These are phyloP conservation scores for Stegostoma tigrinum DNA, from an alignment of 2,113 vertebrate genomes.

Conservation along the genomic window DNA sequence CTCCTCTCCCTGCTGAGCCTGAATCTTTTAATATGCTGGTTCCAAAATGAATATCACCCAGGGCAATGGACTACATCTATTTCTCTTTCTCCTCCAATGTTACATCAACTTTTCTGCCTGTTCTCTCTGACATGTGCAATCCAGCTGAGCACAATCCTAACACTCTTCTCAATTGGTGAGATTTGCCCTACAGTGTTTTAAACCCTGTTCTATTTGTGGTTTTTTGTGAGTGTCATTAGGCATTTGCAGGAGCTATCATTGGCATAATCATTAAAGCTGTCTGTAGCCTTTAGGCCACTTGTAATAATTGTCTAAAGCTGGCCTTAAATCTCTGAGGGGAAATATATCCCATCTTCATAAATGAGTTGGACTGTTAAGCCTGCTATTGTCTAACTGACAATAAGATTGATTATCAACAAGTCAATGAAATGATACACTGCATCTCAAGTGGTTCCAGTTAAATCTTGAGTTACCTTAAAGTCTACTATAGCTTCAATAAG, in stretches of 20 bases:
- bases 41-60: not conserved
- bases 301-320: not conserved
- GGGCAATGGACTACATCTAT: not conserved
- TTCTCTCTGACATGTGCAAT: not conserved
- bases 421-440: not conserved
- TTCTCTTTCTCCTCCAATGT: not conserved
- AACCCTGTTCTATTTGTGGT: not conserved
- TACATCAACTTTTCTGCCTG: not conserved
- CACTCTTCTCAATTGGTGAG: not conserved
- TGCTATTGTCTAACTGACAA: not conserved
- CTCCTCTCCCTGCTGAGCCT: not conserved
- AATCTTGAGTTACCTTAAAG: not conserved
- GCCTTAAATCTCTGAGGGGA: not conserved
- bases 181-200: too few species aligned
- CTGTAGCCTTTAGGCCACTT: not conserved
- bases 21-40: not conserved
- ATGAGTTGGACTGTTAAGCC: not conserved
- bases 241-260: not conserved
- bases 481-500: not conserved
- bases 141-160: not conserved
- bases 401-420: not conserved
- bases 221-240: not conserved
- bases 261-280: not conserved
- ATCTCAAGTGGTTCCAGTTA: not conserved
- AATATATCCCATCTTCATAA: not conserved